These are phyloP conservation scores for Periophthalmus magnuspinnatus DNA, from an alignment of 2,797 vertebrate species.

Conservation along the genomic window DNA sequence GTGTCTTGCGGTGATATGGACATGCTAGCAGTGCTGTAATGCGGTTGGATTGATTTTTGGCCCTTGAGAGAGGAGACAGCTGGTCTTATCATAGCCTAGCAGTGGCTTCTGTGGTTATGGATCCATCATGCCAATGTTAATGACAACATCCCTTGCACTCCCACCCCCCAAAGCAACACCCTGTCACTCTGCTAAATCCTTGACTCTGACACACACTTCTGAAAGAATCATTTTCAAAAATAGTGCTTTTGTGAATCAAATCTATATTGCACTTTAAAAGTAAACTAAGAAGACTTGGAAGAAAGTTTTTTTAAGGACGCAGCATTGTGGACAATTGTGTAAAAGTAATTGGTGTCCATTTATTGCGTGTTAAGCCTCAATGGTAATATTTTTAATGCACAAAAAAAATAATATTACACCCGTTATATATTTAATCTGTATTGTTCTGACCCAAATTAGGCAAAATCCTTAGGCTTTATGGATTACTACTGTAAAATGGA, in stretches of 20 bases:
- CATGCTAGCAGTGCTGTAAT: constrained; percentile 35
- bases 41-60: constrained; percentile 56
- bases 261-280: constrained; percentile 69
- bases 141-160: constrained; percentile 29
- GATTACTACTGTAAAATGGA: constrained; percentile 18
- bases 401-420: too few relatives aligned
- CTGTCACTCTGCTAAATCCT: constrained; percentile 24
- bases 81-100: constrained; percentile 53
- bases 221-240: constrained; percentile 32
- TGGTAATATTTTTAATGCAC: constrained; percentile 5
- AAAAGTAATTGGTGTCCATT: constrained; percentile 16
- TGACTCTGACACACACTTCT: constrained; percentile 23
- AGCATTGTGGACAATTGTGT: constrained; percentile 24
- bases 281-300: constrained; percentile 35
- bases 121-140: constrained; percentile 46
- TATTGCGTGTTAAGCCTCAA: constrained; percentile 26
- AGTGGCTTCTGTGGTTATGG: constrained; percentile 55
- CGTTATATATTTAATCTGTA: neutral
- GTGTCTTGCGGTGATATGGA: constrained; percentile 29
- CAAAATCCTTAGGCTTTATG: neutral
- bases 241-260: constrained; percentile 43
- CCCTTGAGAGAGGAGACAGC: constrained; percentile 53
- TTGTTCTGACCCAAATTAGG: constrained; percentile 2
- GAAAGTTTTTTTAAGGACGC: constrained; percentile 4
- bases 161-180: constrained; percentile 14